Evolutionary conservation across 2,888 invertebrate genomes (phyloP), one percentile per base, ranked within the genome.

Genomic region (Orthosia cruda): DNA sequence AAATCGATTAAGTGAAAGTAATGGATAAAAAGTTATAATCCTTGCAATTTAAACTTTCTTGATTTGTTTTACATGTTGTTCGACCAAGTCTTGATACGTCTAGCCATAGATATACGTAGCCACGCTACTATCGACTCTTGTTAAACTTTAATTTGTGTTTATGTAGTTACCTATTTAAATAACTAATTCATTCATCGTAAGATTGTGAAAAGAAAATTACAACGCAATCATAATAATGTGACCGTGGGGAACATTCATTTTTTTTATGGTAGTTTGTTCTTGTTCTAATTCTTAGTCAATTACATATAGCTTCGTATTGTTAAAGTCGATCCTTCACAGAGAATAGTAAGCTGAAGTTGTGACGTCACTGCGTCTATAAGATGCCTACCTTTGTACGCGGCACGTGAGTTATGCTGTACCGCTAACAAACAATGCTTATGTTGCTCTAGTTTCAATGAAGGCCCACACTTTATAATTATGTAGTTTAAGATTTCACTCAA

Each of bases 341-440:
- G 18, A 61, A 71, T 61, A 68, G 55, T 52, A 62, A 40, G 45
- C 18, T 15, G 52, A 16, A n/a, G 52, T 54, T 11, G 52, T 73
- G 66, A 54, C 49, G 66, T 78, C 45, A 74, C 13, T 9, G 54
- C 12, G 16, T 58, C 26, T 63, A 45, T 64, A 50, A 50, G 26
- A 63, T 47, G 61, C 12, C 32, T 32, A 58, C 57, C 73, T 78
- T 68, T 65, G 55, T 54, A 16, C 11, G 54, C 20, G 65, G 45
- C 68, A 65, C 58, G 68, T 65, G 40, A 80, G 61, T 66, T 69
- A 80, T 65, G 76, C 23, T 55, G n/a, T 40, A 47, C n/a, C 20
- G 40, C 5, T 54, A 77, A 66, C 69, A 66, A 68, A 66, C 54
- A 63, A 57, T 2, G 20, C 32, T 47, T 52, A 61, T 26, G 59